These are phyloP conservation scores for Geophilus truncorum DNA, from an alignment of 2,888 invertebrate genomes.

Conservation along the genomic window DNA sequence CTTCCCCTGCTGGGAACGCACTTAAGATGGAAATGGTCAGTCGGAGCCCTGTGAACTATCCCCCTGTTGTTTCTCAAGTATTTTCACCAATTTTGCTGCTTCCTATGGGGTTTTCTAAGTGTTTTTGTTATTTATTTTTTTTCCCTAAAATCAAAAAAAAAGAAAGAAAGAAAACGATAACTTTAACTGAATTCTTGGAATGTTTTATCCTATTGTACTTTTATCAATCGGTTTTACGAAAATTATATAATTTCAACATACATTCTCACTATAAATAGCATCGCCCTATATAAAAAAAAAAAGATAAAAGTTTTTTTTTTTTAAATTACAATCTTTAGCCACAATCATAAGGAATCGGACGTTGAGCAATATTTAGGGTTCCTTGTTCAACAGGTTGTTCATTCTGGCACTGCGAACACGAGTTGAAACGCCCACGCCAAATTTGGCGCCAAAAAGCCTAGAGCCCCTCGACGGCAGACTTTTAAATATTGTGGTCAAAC, in stretches of 20 bases:
- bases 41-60: neutral
- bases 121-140: no score
- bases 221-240: no score
- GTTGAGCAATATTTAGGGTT: neutral
- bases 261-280: no score
- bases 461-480: neutral
- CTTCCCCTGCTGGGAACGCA: constrained; percentile 14
- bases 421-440: neutral
- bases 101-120: neutral
- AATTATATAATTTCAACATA: no score
- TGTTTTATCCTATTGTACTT: no score
- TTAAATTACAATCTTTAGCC: no score
- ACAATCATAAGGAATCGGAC: neutral
- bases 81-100: neutral
- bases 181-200: no score
- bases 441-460: constrained; percentile 14
- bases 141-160: no score
- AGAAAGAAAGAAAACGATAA: no score
- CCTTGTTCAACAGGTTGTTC: neutral
- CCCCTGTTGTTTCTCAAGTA: constrained; percentile 20
- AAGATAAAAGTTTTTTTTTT: no score
- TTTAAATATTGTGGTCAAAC: neutral
- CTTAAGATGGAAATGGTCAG: constrained; percentile 23
- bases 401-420: no score
- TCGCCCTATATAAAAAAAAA: no score